A percentile compares a stretch with the other conserved stretches of the same genome.
Conservation (phyloP, 2,888 invertebrate genomes). For the Dysmachus trigonus region DNA sequence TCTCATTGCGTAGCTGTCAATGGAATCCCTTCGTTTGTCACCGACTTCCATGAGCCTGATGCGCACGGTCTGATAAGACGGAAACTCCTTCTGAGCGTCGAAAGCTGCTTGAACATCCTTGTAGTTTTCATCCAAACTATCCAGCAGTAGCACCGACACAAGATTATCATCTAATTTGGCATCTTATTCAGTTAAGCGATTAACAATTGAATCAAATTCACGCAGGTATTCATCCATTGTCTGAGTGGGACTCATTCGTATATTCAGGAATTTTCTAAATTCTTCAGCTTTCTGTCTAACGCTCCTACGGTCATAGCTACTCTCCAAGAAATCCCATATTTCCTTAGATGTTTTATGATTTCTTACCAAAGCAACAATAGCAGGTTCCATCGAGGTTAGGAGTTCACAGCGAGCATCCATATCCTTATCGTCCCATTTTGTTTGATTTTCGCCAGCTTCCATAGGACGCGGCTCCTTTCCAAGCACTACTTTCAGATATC, state of each 20-base stretch:
- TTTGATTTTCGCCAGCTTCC: no score
- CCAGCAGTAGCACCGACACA: not conserved
- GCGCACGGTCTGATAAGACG: not conserved
- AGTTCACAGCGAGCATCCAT: no score
- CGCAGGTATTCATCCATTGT: constrained; percentile 34
- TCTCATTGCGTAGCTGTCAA: not conserved
- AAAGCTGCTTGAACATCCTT: constrained; percentile 43
- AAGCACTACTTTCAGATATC: not conserved
- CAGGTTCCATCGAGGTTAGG: constrained; percentile 15
- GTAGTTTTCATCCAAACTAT: constrained; percentile 34
- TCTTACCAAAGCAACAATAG: constrained; percentile 4
- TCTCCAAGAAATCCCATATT: constrained; percentile 28
- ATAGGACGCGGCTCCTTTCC: no score
- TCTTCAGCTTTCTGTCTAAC: constrained; percentile 9
- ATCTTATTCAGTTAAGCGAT: not conserved
- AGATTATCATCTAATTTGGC: constrained; percentile 36
- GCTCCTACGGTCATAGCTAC: not conserved
- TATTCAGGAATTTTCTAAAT: constrained; percentile 21
- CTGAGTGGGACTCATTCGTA: constrained; percentile 1
- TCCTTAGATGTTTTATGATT: constrained; percentile 29
- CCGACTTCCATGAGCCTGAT: not conserved
- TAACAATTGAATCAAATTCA: constrained; percentile 31
- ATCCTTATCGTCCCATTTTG: no score
- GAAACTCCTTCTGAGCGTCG: not conserved
- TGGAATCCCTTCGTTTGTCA: not conserved